phyloP scores from a whole-genome alignment of 2,888 invertebrate species.

The Cheiracanthium punctorium region DNA sequence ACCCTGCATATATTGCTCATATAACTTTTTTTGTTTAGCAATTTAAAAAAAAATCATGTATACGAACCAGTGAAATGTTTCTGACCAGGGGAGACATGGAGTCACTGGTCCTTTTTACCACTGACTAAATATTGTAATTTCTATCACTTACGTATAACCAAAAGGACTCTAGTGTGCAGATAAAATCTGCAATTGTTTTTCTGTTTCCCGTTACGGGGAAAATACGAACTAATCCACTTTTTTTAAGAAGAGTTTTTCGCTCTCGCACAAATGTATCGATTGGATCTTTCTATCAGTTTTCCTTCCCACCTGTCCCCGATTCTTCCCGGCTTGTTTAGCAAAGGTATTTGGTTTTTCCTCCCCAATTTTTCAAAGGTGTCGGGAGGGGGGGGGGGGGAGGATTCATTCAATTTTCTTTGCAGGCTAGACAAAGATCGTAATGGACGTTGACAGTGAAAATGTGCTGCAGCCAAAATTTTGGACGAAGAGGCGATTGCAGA shows the following conservation, averaged over 20 bases:
- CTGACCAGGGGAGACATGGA: too few relatives aligned
- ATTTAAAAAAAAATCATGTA: too few relatives aligned
- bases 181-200: too few relatives aligned
- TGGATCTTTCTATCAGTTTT: not conserved
- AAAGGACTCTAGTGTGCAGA: too few relatives aligned
- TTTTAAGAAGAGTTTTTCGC: slow-evolving; percentile 15
- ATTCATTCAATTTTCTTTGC: slow-evolving; percentile 36
- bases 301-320: not conserved
- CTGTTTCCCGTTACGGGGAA: not conserved
- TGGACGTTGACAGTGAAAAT: slow-evolving; percentile 51
- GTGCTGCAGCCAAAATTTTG: slow-evolving; percentile 44
- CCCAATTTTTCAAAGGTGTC: too few relatives aligned
- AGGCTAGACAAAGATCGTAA: slow-evolving; percentile 29
- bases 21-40: too few relatives aligned
- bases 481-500: not conserved
- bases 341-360: not conserved
- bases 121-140: too few relatives aligned
- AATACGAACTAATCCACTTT: slow-evolving; percentile 4
- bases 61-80: too few relatives aligned
- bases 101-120: too few relatives aligned
- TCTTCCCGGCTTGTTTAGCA: not conserved
- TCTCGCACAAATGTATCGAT: not conserved
- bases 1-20: too few relatives aligned
- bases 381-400: too few relatives aligned
- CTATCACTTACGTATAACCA: too few relatives aligned